Evolutionary conservation across 2,797 vertebrate genomes (phyloP).

Genomic region (Meda fulgida): DNA sequence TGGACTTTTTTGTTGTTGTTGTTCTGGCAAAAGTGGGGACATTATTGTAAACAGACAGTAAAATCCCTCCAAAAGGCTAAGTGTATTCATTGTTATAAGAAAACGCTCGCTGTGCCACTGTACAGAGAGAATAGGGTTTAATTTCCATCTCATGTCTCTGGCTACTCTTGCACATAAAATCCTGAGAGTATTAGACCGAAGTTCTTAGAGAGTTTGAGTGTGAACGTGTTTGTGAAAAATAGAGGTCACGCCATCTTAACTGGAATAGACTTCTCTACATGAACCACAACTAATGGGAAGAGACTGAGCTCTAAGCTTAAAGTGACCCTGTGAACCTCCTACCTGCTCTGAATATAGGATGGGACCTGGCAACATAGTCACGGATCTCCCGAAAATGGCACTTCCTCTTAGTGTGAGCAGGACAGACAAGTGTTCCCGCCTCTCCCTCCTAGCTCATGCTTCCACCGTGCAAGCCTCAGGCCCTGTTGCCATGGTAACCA

Average conservation of each 20-base stretch:
- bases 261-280: constrained; percentile 41
- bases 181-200: constrained; percentile 2
- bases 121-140: neutral
- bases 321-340: constrained; percentile 22
- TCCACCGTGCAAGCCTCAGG: constrained; percentile 76
- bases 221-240: constrained; percentile 25
- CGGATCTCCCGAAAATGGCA: constrained; percentile 62
- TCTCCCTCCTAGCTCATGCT: constrained; percentile 63
- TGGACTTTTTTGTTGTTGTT: neutral
- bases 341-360: constrained; percentile 22
- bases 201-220: neutral
- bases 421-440: constrained; percentile 53
- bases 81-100: neutral
- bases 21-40: neutral
- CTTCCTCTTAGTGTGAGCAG: constrained; percentile 68
- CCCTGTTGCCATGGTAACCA: constrained; percentile 83
- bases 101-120: neutral
- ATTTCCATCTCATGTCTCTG: constrained; percentile 3
- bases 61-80: neutral
- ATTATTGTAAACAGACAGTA: neutral
- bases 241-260: constrained; percentile 52
- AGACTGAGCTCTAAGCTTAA: constrained; percentile 18
- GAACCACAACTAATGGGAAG: constrained; percentile 46
- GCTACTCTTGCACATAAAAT: constrained; percentile 31
- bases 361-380: constrained; percentile 43